Evolutionary conservation across 2,113 vertebrate species (phyloP).

Genomic region (Kobus ellipsiprymnus): DNA sequence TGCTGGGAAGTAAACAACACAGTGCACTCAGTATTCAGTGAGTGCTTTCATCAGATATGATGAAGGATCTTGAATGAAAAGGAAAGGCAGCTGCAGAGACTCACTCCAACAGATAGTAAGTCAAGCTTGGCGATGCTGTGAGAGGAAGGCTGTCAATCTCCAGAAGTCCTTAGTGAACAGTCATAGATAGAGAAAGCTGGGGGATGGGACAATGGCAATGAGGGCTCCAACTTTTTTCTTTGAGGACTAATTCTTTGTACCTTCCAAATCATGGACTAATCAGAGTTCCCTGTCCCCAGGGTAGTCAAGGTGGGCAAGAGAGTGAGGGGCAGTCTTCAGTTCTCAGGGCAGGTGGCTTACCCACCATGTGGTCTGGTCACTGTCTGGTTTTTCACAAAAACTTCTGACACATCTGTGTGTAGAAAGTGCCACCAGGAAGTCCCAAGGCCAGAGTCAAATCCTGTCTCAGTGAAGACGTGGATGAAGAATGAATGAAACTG

Average conservation of each 20-base stretch:
- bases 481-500: background rate
- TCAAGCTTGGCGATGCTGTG: rapidly evolving
- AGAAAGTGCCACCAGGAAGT: background rate
- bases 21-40: rapidly evolving
- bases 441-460: background rate
- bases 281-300: background rate
- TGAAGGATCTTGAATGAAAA: background rate
- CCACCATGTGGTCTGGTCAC: too few species aligned
- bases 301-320: background rate
- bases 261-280: background rate
- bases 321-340: background rate
- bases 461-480: background rate
- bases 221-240: background rate
- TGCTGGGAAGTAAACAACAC: background rate
- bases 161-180: background rate
- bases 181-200: background rate
- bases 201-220: background rate
- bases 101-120: background rate
- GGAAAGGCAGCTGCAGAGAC: background rate
- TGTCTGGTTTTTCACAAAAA: background rate
- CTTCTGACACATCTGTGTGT: background rate
- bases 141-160: background rate
- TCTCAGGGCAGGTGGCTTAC: background rate
- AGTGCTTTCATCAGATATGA: background rate
- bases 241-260: background rate